Conservation (phyloP, 2,113 vertebrate species). For the Myrmecobius fasciatus region DNA sequence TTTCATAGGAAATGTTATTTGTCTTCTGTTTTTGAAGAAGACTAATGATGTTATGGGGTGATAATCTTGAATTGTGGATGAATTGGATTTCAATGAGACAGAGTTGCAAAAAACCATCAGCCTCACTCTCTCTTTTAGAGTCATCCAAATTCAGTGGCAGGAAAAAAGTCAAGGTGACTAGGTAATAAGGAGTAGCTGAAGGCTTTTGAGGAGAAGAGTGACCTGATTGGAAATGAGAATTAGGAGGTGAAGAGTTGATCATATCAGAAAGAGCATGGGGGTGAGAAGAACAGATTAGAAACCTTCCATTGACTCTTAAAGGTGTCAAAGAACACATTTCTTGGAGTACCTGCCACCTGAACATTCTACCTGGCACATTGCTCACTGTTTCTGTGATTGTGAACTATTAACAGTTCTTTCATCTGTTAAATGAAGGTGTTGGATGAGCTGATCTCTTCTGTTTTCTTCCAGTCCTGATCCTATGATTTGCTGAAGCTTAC, state of each 20-base stretch:
- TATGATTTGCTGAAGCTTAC: background rate
- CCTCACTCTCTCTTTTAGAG: too few species aligned
- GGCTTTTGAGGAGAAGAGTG: background rate
- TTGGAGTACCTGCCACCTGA: background rate
- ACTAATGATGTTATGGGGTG: too few species aligned
- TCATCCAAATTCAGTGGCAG: too few species aligned
- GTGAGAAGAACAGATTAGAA: background rate
- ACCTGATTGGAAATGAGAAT: background rate
- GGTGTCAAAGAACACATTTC: background rate
- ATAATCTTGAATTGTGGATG: too few species aligned
- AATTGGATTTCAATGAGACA: too few species aligned
- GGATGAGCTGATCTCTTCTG: background rate
- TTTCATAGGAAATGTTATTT: background rate
- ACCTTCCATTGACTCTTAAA: background rate
- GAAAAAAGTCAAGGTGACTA: too few species aligned
- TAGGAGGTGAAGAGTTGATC: background rate
- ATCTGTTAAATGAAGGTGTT: background rate
- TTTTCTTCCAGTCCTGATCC: background rate
- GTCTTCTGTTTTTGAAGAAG: too few species aligned
- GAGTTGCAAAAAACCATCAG: too few species aligned
- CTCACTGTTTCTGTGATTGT: background rate
- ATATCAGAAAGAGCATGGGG: background rate
- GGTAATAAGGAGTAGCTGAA: background rate
- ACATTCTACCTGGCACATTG: background rate
- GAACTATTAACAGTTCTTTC: background rate